Conservation (phyloP, 2,888 invertebrate genomes). For the Xanthia togata region DNA sequence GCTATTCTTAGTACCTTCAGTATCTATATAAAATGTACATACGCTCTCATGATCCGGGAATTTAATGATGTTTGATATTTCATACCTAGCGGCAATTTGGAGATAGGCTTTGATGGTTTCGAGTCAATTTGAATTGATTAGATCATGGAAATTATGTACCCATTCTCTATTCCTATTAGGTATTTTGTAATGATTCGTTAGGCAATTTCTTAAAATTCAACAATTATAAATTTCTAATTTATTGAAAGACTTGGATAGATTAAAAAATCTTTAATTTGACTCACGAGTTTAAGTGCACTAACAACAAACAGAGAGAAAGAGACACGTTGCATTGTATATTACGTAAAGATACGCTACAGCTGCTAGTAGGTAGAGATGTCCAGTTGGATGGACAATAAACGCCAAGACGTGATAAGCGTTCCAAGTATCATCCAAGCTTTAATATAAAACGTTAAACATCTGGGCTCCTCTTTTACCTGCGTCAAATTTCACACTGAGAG, state of each 20-base stretch:
- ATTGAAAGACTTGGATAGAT: neutral
- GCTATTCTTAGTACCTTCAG: neutral
- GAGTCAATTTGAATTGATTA: conserved; percentile 6
- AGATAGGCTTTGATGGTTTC: conserved; percentile 3
- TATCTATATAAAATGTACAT: neutral
- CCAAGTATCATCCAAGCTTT: conserved; percentile 43
- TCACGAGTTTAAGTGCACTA: neutral
- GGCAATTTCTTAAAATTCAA: too few relatives aligned
- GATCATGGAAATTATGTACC: neutral
- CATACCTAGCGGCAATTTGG: conserved; percentile 4
- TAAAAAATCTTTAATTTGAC: neutral
- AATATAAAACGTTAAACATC: conserved; percentile 39
- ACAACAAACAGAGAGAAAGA: neutral
- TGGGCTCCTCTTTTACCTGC: conserved; percentile 5
- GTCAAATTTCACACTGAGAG: conserved; percentile 11
- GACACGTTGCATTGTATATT: conserved; percentile 12
- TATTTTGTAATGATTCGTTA: neutral
- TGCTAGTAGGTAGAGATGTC: conserved; percentile 13
- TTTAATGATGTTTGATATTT: conserved; percentile 41
- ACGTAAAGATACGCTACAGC: neutral
- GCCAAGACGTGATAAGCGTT: conserved; percentile 42
- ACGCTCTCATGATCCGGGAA: neutral
- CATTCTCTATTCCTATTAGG: neutral
- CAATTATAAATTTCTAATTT: neutral
- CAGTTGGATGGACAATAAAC: conserved; percentile 46